Evolutionary conservation across 2,888 invertebrate species (phyloP).

Genomic region (Brachynemurus nebulosus): DNA sequence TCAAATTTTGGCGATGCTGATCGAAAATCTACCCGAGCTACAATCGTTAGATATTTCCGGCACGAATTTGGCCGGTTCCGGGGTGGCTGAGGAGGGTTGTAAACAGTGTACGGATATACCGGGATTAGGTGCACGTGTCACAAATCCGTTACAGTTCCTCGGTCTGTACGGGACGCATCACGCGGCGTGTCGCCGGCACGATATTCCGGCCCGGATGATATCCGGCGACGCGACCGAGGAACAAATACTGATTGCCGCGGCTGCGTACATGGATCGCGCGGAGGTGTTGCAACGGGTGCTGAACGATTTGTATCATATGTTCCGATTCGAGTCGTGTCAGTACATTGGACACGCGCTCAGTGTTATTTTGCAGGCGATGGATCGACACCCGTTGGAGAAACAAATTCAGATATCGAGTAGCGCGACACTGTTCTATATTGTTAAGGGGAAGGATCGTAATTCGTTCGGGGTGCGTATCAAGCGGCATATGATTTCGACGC

Average conservation of each 20-base stretch:
- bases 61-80: conserved; percentile 84
- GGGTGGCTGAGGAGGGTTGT: conserved; percentile 43
- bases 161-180: conserved; percentile 83
- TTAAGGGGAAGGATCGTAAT: conserved; percentile 70
- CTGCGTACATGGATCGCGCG: conserved; percentile 71
- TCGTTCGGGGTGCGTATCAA: conserved; percentile 60
- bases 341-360: conserved; percentile 60
- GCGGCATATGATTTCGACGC: conserved; percentile 62
- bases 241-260: conserved; percentile 76
- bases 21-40: conserved; percentile 58
- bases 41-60: conserved; percentile 87
- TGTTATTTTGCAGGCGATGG: conserved; percentile 82
- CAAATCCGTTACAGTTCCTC: conserved; percentile 71
- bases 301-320: conserved; percentile 80
- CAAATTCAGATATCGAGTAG: conserved; percentile 91
- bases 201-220: conserved; percentile 82
- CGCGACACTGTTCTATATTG: conserved; percentile 89
- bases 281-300: conserved; percentile 71
- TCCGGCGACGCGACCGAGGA: conserved; percentile 84
- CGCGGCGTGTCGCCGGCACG: conserved; percentile 78
- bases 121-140: conserved; percentile 63
- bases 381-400: conserved; percentile 68
- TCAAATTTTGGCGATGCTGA: conserved; percentile 52
- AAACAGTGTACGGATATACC: conserved; percentile 60
- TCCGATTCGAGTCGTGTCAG: conserved; percentile 68